These are phyloP conservation scores for Pollachius pollachius DNA, from an alignment of 2,113 vertebrate genomes.

Conservation along the genomic window DNA sequence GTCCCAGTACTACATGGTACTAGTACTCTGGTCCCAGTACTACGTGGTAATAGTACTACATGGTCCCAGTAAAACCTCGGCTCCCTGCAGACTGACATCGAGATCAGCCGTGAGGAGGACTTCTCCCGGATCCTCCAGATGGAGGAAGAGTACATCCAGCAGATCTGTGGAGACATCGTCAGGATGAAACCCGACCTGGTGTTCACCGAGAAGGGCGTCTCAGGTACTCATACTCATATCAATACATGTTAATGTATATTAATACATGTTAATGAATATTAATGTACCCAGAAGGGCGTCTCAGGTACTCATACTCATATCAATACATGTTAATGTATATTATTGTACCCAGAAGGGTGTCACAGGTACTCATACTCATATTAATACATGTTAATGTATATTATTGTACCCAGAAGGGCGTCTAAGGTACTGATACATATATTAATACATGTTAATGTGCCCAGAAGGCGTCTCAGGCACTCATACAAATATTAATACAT, in stretches of 20 bases:
- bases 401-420: no score
- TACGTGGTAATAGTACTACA: background rate
- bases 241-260: background rate
- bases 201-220: slow-evolving; percentile 95
- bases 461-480: slow-evolving; percentile 94
- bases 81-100: slow-evolving; percentile 87
- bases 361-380: no score
- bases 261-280: no score
- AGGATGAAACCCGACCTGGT: slow-evolving; percentile 89
- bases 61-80: background rate
- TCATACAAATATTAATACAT: no score
- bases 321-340: no score
- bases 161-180: slow-evolving; percentile 92
- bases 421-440: no score
- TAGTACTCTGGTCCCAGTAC: background rate
- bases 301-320: no score
- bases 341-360: no score
- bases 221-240: slow-evolving; percentile 70
- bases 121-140: slow-evolving; percentile 94
- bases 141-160: slow-evolving; percentile 96
- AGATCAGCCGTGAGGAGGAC: slow-evolving; percentile 95
- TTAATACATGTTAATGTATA: no score
- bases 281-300: no score
- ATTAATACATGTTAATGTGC: slow-evolving; percentile 56
- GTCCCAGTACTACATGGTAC: background rate